phyloP scores from a whole-genome alignment of 2,888 invertebrate genomes.

The Drosophila lutescens region DNA sequence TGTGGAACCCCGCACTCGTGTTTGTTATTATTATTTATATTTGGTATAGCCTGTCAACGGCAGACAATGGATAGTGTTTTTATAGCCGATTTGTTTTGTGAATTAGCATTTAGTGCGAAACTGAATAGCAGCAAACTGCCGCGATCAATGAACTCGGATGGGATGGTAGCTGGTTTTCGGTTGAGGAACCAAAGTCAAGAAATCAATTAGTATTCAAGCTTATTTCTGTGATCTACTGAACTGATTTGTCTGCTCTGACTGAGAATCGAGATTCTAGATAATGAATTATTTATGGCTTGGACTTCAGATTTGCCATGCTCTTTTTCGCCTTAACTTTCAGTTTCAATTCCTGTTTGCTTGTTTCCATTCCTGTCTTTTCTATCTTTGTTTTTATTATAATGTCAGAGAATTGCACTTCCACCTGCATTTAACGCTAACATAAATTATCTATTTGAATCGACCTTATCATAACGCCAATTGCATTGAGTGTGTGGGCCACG shows the following conservation, averaged over 20 bases:
- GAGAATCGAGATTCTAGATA: slow-evolving; percentile 11
- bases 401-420: slow-evolving; percentile 51
- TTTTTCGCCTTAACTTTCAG: slow-evolving; percentile 21
- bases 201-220: slow-evolving; percentile 32
- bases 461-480: slow-evolving; percentile 23
- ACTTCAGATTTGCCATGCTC: not conserved
- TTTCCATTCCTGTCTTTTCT: not conserved
- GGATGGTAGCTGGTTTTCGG: slow-evolving; percentile 47
- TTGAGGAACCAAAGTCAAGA: slow-evolving; percentile 42
- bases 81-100: slow-evolving; percentile 46
- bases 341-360: slow-evolving; percentile 48
- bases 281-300: slow-evolving; percentile 12
- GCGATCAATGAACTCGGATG: slow-evolving; percentile 68
- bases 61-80: slow-evolving; percentile 48
- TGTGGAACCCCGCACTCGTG: slow-evolving; percentile 18
- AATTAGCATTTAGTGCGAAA: slow-evolving; percentile 65
- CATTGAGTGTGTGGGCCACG: slow-evolving; percentile 25
- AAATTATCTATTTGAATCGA: slow-evolving; percentile 1
- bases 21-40: slow-evolving; percentile 51
- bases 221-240: slow-evolving; percentile 39
- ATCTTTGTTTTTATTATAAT: slow-evolving; percentile 6
- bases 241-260: slow-evolving; percentile 40
- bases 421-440: slow-evolving; percentile 44
- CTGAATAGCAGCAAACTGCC: slow-evolving; percentile 28
- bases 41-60: slow-evolving; percentile 42